phyloP scores from a whole-genome alignment of 2,797 vertebrate genomes.

The Microcaecilia unicolor region DNA sequence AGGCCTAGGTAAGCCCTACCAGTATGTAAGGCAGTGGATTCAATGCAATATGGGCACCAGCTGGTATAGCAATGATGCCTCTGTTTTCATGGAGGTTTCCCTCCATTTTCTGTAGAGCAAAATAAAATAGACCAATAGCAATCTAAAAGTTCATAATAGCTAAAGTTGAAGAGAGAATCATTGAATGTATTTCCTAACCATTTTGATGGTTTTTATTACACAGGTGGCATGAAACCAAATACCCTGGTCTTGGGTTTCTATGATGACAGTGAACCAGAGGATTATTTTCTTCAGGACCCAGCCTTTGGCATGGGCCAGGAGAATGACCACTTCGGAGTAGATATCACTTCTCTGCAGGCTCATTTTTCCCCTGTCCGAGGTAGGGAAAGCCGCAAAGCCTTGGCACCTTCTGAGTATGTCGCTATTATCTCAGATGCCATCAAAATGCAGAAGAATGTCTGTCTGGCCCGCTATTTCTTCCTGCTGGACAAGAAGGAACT shows the following conservation, averaged over 20 bases:
- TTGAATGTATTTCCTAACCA: too few species aligned
- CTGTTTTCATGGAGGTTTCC: too few species aligned
- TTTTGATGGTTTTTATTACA: background rate
- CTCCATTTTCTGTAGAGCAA: too few species aligned
- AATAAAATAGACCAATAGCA: too few species aligned
- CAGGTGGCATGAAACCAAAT: constrained; percentile 91
- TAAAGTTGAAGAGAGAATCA: too few species aligned
- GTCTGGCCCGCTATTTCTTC: constrained; percentile 74
- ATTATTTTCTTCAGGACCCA: constrained; percentile 76
- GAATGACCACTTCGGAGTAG: constrained; percentile 66
- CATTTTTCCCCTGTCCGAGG: constrained; percentile 76
- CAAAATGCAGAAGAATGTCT: constrained; percentile 88
- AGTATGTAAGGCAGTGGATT: too few species aligned
- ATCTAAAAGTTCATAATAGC: too few species aligned
- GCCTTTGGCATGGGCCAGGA: constrained; percentile 56
- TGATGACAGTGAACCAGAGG: constrained; percentile 70
- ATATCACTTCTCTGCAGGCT: constrained; percentile 69
- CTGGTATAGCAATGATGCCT: too few species aligned
- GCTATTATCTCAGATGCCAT: constrained; percentile 78
- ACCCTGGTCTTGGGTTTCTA: constrained; percentile 82
- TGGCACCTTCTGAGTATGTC: constrained; percentile 73
- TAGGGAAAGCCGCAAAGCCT: constrained; percentile 57
- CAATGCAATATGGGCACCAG: too few species aligned
- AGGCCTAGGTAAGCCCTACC: constrained; percentile 70
- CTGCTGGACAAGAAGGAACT: constrained; percentile 55